Evolutionary conservation across 2,113 vertebrate genomes (phyloP), one percentile per base, ranked within the genome.

Genomic region (Thomomys bottae): DNA sequence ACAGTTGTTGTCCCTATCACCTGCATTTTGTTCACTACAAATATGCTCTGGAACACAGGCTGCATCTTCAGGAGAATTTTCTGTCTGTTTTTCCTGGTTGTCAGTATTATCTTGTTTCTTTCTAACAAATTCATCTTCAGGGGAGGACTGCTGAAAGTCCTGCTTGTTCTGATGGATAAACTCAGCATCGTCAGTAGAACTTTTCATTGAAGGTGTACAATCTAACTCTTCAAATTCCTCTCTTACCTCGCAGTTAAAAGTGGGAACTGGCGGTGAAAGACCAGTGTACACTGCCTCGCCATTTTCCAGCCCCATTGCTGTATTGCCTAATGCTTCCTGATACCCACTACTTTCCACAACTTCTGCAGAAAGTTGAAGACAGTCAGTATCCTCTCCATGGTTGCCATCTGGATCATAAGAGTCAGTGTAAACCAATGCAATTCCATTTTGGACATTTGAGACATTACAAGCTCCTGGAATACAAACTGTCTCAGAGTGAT

Each of bases 331-430:
- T 32, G 75, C 90, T 95, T 95, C 95, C 90, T 95, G 97, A 79
- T 96, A 93, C 61, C 94, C 77, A 86, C 28, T 42, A 64, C 71
- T 66, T 92, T 89, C 92, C 89, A 94, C 94, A 91, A 76, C 94
- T 89, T 94, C 66, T 49, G 92, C 82, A 57, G 93, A 93, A 87
- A 89, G 78, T 5, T 91, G 88, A 36, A 92, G 89, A 64, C 76
- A 61, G 24, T 75, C 87, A 64, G 92, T 94, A 79, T 98, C 97
- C 72, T 98, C 97, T 92, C 95, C 96, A 14, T 88, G 96, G 77
- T 96, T 98, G 88, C 97, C 97, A 80, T 97, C 98, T 93, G 97
- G 96, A 91, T 98, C 95, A 10, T 96, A 97, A 92, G 97, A 98
- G 86, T 98, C 97, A 88, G 97, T 97, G 54, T 96, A 98, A 92